Evolutionary conservation across 2,888 invertebrate genomes (phyloP).

Genomic region (Drosophila falleni): DNA sequence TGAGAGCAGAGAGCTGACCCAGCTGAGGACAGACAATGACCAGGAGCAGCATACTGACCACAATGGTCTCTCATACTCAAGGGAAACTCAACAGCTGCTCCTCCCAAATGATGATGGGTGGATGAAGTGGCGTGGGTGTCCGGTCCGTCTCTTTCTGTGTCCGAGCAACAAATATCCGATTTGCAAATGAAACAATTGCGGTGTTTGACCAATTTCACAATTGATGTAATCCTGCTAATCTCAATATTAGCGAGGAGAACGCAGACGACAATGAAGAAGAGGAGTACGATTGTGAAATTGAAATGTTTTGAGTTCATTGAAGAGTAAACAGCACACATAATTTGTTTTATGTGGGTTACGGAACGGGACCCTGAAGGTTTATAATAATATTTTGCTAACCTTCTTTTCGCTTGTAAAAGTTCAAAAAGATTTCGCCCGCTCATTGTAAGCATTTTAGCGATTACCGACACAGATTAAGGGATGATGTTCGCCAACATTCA

Average conservation of each 20-base stretch:
- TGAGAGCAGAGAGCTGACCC: conserved; percentile 40
- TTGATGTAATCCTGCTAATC: conserved; percentile 82
- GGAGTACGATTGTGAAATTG: conserved; percentile 74
- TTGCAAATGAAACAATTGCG: conserved; percentile 85
- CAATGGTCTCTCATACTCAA: conserved; percentile 52
- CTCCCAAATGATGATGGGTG: conserved; percentile 11
- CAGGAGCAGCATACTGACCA: conserved; percentile 30
- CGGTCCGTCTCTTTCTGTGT: conserved; percentile 40
- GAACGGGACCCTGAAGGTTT: conserved; percentile 66
- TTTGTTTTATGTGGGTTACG: conserved; percentile 72
- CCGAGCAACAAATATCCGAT: conserved; percentile 83
- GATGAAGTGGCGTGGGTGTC: conserved; percentile 49
- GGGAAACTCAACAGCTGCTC: conserved; percentile 78
- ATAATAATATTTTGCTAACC: conserved; percentile 83
- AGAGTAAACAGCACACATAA: conserved; percentile 82
- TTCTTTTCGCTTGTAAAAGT: conserved; percentile 81
- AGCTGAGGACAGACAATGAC: conserved; percentile 36
- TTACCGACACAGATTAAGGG: conserved; percentile 85
- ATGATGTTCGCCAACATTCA: conserved; percentile 79
- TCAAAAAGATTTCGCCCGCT: conserved; percentile 84
- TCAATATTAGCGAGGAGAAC: conserved; percentile 72
- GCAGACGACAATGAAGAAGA: conserved; percentile 5
- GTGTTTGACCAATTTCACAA: conserved; percentile 83
- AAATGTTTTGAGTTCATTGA: conserved; percentile 83
- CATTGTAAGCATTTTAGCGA: conserved; percentile 80